Percentiles rank a stretch among this genome's conserved stretches.
These are phyloP conservation scores for Amblyjoppa fuscipennis DNA, from an alignment of 2,888 invertebrate species.

Conservation along the genomic window DNA sequence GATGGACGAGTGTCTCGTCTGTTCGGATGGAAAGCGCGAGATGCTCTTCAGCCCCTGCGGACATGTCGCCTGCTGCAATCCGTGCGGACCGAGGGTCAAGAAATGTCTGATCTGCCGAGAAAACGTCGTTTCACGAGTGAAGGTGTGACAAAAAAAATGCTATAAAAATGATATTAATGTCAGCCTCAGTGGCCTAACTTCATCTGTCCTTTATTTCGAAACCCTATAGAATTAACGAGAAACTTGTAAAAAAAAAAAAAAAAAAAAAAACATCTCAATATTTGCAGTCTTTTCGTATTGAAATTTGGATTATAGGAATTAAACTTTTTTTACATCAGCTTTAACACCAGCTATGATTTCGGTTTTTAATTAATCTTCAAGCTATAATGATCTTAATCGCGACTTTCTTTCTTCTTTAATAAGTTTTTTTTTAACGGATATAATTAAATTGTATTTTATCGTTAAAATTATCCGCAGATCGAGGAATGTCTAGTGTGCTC, in stretches of 20 bases:
- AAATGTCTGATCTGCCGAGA: slow-evolving; percentile 98
- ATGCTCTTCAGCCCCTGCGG: slow-evolving; percentile 96
- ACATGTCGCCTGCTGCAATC: slow-evolving; percentile 97
- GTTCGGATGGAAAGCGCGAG: slow-evolving; percentile 96
- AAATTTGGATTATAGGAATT: neutral
- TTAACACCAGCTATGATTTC: neutral
- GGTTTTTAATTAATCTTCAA: neutral
- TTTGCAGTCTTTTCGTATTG: neutral
- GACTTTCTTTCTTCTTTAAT: neutral
- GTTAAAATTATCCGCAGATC: slow-evolving; percentile 87
- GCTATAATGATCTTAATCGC: neutral
- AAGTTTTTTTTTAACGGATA: slow-evolving; percentile 36
- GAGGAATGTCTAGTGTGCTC: slow-evolving; percentile 99
- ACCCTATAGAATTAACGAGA: no score
- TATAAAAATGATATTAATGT: neutral
- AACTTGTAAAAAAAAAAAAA: neutral
- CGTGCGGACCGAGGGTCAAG: slow-evolving; percentile 95
- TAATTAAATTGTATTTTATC: slow-evolving; percentile 8
- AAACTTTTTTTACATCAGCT: neutral
- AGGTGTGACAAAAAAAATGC: slow-evolving; percentile 85
- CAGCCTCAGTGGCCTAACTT: neutral
- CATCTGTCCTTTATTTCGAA: neutral
- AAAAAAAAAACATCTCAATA: neutral
- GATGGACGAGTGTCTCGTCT: slow-evolving; percentile 97
- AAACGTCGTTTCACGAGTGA: slow-evolving; percentile 91